Conservation (phyloP, 2,888 invertebrate species). For the Adineta ricciae region DNA sequence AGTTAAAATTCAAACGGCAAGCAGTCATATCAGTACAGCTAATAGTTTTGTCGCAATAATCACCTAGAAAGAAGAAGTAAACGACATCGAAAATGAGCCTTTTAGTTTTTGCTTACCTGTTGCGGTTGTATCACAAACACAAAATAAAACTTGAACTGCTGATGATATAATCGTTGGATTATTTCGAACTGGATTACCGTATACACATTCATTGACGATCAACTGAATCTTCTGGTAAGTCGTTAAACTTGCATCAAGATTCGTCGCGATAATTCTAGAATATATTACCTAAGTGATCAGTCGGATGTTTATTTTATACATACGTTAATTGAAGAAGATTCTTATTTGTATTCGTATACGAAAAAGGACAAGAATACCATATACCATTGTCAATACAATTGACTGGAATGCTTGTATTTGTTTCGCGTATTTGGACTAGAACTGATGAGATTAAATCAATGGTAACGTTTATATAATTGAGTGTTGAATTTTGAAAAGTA, state of each 20-base stretch:
- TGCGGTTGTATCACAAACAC: neutral
- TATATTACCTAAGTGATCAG: too few relatives aligned
- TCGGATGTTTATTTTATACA: neutral
- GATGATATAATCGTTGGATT: neutral
- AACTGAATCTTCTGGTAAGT: neutral
- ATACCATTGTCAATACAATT: neutral
- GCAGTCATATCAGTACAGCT: neutral
- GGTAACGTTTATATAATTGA: neutral
- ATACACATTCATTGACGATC: neutral
- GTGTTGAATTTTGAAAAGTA: neutral
- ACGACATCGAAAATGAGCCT: too few relatives aligned
- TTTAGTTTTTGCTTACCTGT: too few relatives aligned
- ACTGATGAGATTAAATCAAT: neutral
- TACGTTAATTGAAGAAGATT: neutral
- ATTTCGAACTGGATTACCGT: neutral
- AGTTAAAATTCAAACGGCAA: neutral
- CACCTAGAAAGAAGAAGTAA: neutral
- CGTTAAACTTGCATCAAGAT: neutral
- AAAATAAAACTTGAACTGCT: neutral
- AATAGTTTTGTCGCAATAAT: neutral
- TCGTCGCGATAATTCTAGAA: neutral
- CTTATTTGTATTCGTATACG: neutral
- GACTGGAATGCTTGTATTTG: neutral
- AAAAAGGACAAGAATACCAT: neutral
- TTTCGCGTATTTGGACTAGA: neutral